Percentiles rank a stretch among this genome's conserved stretches.
phyloP scores from a whole-genome alignment of 2,113 vertebrate genomes.

The Peromyscus leucopus region DNA sequence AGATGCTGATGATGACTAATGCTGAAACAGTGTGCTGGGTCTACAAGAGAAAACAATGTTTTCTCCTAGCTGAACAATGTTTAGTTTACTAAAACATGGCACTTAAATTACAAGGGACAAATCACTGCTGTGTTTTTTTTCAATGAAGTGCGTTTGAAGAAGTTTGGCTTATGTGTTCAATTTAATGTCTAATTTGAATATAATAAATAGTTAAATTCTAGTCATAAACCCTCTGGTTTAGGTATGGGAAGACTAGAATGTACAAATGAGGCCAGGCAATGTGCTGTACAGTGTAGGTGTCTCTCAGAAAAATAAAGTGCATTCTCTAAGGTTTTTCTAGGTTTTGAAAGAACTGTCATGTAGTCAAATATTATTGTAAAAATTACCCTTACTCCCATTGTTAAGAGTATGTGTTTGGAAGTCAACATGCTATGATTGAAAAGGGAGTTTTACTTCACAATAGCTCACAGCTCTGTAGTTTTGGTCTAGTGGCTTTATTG shows the following conservation, averaged over 20 bases:
- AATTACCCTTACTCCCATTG: neutral
- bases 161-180: neutral
- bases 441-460: conserved; percentile 5
- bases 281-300: neutral
- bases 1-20: neutral
- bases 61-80: conserved; percentile 10
- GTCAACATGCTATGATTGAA: neutral
- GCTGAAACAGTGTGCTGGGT: neutral
- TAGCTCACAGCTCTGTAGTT: neutral
- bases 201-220: neutral
- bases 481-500: conserved; percentile 50
- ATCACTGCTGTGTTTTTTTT: neutral
- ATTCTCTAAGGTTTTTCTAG: neutral
- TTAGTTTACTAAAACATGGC: conserved; percentile 9
- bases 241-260: neutral
- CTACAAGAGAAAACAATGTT: neutral
- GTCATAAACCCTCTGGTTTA: neutral
- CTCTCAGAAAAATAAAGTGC: neutral
- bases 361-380: conserved; percentile 37
- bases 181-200: neutral
- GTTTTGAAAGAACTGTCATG: neutral
- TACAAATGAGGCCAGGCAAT: fast-evolving
- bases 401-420: conserved; percentile 4
- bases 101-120: conserved; percentile 5
- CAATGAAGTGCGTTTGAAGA: neutral